Conservation (phyloP, 2,113 vertebrate genomes). For the Catagonus wagneri region DNA sequence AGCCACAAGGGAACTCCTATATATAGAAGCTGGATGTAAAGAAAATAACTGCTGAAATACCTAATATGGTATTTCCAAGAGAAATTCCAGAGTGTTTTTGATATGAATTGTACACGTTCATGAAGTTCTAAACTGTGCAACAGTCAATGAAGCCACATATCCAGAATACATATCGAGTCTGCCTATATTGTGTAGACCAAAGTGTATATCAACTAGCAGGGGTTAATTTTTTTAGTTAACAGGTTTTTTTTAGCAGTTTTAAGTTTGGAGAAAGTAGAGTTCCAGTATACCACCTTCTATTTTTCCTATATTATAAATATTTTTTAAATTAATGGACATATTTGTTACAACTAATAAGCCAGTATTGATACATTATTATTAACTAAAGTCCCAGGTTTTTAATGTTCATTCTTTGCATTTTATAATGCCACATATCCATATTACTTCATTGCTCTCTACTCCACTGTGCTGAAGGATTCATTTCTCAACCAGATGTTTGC, state of each 20-base stretch:
- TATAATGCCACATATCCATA: background rate
- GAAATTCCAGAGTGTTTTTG: background rate
- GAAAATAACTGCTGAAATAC: background rate
- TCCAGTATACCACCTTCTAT: background rate
- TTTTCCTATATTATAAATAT: background rate
- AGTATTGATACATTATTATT: background rate
- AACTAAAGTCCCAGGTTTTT: background rate
- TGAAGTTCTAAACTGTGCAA: background rate
- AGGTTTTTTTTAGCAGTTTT: background rate
- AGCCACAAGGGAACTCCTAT: background rate
- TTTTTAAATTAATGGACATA: background rate
- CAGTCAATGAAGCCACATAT: background rate
- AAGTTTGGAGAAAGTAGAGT: background rate
- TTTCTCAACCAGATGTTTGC: constrained; percentile 19
- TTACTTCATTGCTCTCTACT: background rate
- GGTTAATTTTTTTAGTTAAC: background rate
- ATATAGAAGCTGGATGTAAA: background rate
- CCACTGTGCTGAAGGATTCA: background rate
- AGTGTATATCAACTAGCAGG: background rate
- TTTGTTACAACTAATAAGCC: background rate
- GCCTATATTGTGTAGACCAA: background rate
- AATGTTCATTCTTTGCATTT: background rate
- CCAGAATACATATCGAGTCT: background rate
- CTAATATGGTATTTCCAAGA: background rate
- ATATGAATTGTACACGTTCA: background rate